phyloP scores from a whole-genome alignment of 2,113 vertebrate species.

The Tachycineta bicolor region DNA sequence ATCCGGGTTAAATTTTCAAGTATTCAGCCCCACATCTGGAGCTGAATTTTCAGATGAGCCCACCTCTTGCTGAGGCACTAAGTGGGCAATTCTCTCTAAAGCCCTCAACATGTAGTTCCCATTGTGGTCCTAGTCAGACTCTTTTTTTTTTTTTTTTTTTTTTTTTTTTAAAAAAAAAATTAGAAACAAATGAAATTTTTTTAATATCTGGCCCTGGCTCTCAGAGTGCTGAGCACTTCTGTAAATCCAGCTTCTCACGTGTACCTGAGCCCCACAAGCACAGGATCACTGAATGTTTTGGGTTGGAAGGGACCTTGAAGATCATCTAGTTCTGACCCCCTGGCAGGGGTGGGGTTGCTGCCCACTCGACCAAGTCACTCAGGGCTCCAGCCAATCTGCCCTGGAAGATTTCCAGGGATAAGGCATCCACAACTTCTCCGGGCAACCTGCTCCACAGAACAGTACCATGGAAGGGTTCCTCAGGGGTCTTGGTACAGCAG shows the following conservation, averaged over 20 bases:
- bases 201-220: background rate
- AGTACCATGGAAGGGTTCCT: background rate
- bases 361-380: background rate
- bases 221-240: background rate
- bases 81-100: slow-evolving; percentile 49
- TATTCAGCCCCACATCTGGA: slow-evolving; percentile 70
- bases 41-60: slow-evolving; percentile 59
- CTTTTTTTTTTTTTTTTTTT: background rate
- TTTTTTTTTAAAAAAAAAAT: background rate
- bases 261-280: background rate
- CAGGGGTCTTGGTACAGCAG: background rate
- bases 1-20: slow-evolving; percentile 69
- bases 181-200: background rate
- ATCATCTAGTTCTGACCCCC: background rate
- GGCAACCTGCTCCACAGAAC: background rate
- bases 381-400: background rate
- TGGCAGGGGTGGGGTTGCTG: accelerated
- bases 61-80: slow-evolving; percentile 30
- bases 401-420: background rate
- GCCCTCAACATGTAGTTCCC: background rate
- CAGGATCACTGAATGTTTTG: background rate
- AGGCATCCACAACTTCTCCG: background rate
- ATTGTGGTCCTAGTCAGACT: background rate
- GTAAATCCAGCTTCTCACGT: background rate
- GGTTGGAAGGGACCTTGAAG: background rate